These are phyloP conservation scores for Protomyctophum bolini DNA, from an alignment of 2,113 vertebrate species.

Conservation along the genomic window DNA sequence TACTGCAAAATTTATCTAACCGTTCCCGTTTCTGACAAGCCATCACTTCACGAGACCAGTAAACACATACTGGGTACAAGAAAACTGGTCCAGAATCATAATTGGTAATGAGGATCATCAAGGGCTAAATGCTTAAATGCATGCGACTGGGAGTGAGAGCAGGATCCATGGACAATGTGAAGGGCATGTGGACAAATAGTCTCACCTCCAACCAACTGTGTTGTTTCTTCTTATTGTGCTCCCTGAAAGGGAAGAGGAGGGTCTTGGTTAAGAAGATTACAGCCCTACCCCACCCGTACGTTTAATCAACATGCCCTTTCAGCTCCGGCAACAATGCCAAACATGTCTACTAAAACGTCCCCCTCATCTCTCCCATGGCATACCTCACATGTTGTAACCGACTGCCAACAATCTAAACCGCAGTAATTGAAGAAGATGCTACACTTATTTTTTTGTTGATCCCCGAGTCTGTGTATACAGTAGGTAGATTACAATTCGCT, in stretches of 20 bases:
- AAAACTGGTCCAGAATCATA: constrained; percentile 47
- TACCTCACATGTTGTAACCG: constrained; percentile 76
- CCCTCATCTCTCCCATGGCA: constrained; percentile 62
- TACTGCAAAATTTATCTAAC: background rate
- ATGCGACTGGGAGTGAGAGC: constrained; percentile 64
- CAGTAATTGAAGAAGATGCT: constrained; percentile 47
- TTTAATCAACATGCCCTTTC: constrained; percentile 85
- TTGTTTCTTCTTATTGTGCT: constrained; percentile 80
- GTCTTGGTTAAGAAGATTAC: constrained; percentile 83
- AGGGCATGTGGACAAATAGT: constrained; percentile 75
- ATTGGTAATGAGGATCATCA: constrained; percentile 69
- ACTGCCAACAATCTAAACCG: constrained; percentile 40
- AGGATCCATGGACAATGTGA: constrained; percentile 67
- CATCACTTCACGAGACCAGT: constrained; percentile 36
- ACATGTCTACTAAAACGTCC: constrained; percentile 76
- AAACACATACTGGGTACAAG: constrained; percentile 21
- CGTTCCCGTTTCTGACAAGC: constrained; percentile 10
- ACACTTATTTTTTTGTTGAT: constrained; percentile 14
- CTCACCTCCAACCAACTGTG: constrained; percentile 79
- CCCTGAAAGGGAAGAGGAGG: constrained; percentile 77
- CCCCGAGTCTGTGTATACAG: background rate
- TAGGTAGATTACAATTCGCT: constrained; percentile 16
- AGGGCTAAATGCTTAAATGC: constrained; percentile 66
- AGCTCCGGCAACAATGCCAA: constrained; percentile 75
- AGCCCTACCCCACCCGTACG: constrained; percentile 76